A percentile compares a stretch with the other conserved stretches of the same genome.
These are phyloP conservation scores for Colius striatus DNA, from an alignment of 2,113 vertebrate species.

Conservation along the genomic window DNA sequence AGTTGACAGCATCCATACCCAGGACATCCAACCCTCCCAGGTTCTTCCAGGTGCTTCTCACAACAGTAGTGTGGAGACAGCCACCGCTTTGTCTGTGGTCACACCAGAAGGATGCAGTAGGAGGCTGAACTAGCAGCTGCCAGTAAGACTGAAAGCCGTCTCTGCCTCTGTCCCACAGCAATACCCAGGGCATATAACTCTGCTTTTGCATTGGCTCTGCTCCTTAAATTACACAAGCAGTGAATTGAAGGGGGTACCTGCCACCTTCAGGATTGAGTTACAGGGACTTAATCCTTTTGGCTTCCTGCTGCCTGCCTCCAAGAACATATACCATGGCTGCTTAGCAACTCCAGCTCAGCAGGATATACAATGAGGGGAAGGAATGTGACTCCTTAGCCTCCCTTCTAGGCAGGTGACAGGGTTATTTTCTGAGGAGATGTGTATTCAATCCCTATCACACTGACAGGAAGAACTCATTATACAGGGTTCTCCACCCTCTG, in stretches of 20 bases:
- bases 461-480: background rate
- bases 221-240: background rate
- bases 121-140: background rate
- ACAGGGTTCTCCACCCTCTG: background rate
- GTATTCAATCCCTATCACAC: background rate
- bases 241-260: background rate
- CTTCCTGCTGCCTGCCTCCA: background rate
- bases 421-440: background rate
- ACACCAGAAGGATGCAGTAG: background rate
- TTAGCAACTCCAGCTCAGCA: background rate
- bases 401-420: background rate
- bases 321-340: background rate
- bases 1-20: background rate
- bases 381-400: fast-evolving
- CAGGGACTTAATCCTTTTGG: background rate
- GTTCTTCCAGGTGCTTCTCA: background rate
- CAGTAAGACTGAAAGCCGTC: background rate
- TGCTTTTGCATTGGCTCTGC: background rate
- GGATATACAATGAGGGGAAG: background rate
- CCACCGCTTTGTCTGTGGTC: background rate
- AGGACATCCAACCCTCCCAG: background rate
- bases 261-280: background rate
- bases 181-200: background rate
- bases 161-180: background rate
- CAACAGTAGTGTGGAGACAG: background rate